Evolutionary conservation across 2,888 invertebrate species (phyloP), one percentile per base, ranked within the genome.

Genomic region (Oscheius onirici): DNA sequence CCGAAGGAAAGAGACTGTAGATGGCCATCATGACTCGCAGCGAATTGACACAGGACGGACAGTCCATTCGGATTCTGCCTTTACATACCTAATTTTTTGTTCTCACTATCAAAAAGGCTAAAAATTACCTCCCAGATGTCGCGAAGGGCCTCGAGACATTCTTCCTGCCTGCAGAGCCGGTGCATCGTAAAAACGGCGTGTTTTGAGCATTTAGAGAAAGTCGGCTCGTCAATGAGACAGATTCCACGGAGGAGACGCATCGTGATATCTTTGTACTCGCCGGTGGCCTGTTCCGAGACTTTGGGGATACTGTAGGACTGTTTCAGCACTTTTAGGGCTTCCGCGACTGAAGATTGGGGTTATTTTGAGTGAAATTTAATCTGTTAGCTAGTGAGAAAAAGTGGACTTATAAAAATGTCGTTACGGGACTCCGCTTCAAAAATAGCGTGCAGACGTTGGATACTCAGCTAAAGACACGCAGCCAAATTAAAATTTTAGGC

Each of bases 11-110:
- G 11, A 54, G 24, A n/a, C 28, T 57, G n/a, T 17, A 41, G 10
- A 68, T 68, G 1, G 54, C 61, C 40, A 51, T 63, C 17, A 70
- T 13, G 10, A 22, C 63, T n/a, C 70, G 51, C 11, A 63, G 41
- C 20, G 70, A 61, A 52, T 70, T 70, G 17, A 63, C 52, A 63
- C 70, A 63, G 5, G 54, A 65, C 1, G 61, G 40, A 10, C n/a
- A 11, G 13, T 17, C 28, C 5, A 69, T 69, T 22, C 28, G 28
- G 26, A 69, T n/a, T 11, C 69, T 58, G 5, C 58, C 28, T 3
- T 15, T 52, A 28, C 20, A 24, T 3, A 28, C 22, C 66, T 66
- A 46, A 49, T 51, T n/a, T n/a, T n/a, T n/a, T n/a, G n/a, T n/a
- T n/a, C n/a, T n/a, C n/a, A n/a, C n/a, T n/a, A 46, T 20, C 11